A percentile compares a stretch with the other conserved stretches of the same genome.
Conservation (phyloP, 92 coral and sea anemone genomes). For the Isaurus tuberculatus region DNA sequence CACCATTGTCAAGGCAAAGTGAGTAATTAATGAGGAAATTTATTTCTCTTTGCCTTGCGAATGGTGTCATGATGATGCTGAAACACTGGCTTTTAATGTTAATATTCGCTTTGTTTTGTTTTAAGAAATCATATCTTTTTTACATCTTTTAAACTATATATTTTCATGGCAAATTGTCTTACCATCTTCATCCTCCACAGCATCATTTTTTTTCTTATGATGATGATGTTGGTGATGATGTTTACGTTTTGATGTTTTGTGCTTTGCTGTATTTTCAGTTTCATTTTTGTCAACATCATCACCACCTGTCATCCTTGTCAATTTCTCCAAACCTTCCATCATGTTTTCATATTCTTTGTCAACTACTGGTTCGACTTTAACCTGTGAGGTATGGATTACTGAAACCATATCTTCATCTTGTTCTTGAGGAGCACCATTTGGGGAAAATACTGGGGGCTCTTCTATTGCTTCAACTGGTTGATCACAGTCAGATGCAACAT, state of each 20-base stretch:
- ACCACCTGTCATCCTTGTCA: conserved; percentile 30
- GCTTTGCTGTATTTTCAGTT: not conserved
- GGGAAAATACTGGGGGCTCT: not conserved
- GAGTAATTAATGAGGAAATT: too few species aligned
- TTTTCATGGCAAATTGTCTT: not conserved
- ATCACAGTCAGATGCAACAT: conserved; percentile 16
- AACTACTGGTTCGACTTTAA: conserved; percentile 29
- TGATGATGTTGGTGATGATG: conserved; percentile 30
- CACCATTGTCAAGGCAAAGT: too few species aligned
- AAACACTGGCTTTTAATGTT: too few species aligned
- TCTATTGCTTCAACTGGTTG: not conserved
- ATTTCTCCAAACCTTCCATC: conserved; percentile 37
- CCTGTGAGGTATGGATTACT: conserved; percentile 36
- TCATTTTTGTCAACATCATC: not conserved
- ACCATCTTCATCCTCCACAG: conserved; percentile 27
- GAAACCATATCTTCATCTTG: conserved; percentile 35
- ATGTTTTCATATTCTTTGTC: conserved; percentile 30
- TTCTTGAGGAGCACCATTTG: conserved; percentile 21
- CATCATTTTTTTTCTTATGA: conserved; percentile 9
- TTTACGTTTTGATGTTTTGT: conserved; percentile 14
- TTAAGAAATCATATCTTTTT: too few species aligned
- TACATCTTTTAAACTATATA: too few species aligned
- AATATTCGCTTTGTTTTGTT: too few species aligned
- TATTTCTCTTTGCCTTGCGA: too few species aligned
- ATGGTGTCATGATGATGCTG: too few species aligned